Evolutionary conservation across 2,888 invertebrate genomes (phyloP).

Genomic region (Philhelius pedissequus): DNA sequence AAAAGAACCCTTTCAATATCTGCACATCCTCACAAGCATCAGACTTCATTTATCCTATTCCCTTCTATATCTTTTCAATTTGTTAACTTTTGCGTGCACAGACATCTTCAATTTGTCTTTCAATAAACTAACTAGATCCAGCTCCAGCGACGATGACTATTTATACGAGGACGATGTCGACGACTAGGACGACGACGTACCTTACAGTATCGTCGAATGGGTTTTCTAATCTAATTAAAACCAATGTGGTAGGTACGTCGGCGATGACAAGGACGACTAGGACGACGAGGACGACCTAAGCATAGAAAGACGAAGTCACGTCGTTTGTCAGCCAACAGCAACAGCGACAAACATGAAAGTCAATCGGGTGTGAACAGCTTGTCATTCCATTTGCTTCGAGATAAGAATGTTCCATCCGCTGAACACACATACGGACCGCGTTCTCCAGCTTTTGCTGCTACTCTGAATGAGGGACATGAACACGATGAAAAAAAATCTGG

Average conservation of each 20-base stretch:
- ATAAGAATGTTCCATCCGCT: slow-evolving; percentile 44
- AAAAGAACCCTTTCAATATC: slow-evolving; percentile 52
- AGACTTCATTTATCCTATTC: not conserved
- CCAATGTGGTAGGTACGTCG: slow-evolving; percentile 16
- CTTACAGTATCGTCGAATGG: slow-evolving; percentile 2
- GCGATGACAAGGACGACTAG: not conserved
- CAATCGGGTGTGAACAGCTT: slow-evolving; percentile 67
- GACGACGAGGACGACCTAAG: not conserved
- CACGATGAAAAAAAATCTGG: not conserved
- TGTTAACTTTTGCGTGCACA: slow-evolving; percentile 66
- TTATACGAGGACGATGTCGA: not conserved
- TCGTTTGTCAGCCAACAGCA: slow-evolving; percentile 54
- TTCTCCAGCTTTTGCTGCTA: not conserved
- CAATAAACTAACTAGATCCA: slow-evolving; percentile 65
- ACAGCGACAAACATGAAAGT: slow-evolving; percentile 63
- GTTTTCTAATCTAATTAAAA: slow-evolving; percentile 63
- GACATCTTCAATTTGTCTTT: slow-evolving; percentile 67
- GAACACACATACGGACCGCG: not conserved
- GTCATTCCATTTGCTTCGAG: slow-evolving; percentile 59
- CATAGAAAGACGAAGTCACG: slow-evolving; percentile 58
- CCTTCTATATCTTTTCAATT: slow-evolving; percentile 50
- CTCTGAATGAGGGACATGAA: not conserved
- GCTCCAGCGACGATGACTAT: not conserved
- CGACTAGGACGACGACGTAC: not conserved
- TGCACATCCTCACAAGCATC: not conserved